Evolutionary conservation across 2,888 invertebrate species (phyloP).

Genomic region (Diarsia brunnea): DNA sequence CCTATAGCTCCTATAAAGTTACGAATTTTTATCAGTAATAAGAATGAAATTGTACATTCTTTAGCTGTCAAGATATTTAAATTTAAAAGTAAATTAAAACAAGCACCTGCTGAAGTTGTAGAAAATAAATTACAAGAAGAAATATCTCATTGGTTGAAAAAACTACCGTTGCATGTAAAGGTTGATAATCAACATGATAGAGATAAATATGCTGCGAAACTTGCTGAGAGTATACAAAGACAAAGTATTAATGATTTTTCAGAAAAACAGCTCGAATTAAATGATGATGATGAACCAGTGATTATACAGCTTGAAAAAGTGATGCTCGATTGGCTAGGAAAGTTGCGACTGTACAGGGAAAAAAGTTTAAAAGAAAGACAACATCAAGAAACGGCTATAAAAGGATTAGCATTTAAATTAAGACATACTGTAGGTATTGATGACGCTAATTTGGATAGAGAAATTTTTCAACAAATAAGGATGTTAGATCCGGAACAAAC

Average conservation of each 20-base stretch:
- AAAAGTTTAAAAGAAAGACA: conserved; percentile 14
- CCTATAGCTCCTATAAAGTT: conserved; percentile 26
- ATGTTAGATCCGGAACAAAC: conserved; percentile 34
- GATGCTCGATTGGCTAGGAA: conserved; percentile 38
- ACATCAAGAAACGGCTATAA: conserved; percentile 37
- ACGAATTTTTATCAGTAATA: conserved; percentile 25
- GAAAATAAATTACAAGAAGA: conserved; percentile 39
- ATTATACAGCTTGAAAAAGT: conserved; percentile 24
- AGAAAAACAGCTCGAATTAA: background rate
- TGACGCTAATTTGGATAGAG: conserved; percentile 8
- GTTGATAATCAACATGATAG: conserved; percentile 34
- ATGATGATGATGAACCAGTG: background rate
- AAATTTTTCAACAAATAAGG: conserved; percentile 27
- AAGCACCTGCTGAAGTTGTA: conserved; percentile 7
- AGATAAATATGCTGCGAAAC: conserved; percentile 40
- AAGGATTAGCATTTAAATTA: conserved; percentile 35
- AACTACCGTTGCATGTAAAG: conserved; percentile 46
- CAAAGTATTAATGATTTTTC: background rate
- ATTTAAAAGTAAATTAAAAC: conserved; percentile 18
- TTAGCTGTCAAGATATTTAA: conserved; percentile 52
- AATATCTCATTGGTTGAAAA: conserved; percentile 60
- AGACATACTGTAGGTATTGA: background rate
- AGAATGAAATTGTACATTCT: conserved; percentile 51
- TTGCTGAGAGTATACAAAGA: conserved; percentile 39
- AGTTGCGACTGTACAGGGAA: conserved; percentile 25